Evolutionary conservation across 2,888 invertebrate genomes (phyloP), one percentile per base, ranked within the genome.

Genomic region (Apodemia duryi): DNA sequence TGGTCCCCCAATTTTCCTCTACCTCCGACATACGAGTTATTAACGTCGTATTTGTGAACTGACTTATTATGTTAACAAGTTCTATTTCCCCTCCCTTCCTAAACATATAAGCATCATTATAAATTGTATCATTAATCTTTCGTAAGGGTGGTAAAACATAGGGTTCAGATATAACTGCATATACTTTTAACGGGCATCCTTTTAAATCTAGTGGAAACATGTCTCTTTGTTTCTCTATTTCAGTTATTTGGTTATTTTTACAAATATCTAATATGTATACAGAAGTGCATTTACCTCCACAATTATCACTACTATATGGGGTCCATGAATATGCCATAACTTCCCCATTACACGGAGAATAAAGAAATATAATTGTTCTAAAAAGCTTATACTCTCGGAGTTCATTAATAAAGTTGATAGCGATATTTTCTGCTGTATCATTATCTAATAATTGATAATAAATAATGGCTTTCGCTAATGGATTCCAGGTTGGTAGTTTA

Each of bases 401-500:
- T 69, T 86, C 78, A 70, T 92, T 90, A 67, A 92, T 90, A 63
- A 92, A 83, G 64, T 80, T 75, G 64, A 84, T 83, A 28, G 91
- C 82, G 6, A 79, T 78, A 49, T 76, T 74, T 73, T 81, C 78
- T 1, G 75, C 80, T 32, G 78, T 75, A 67, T 89, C 86, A 57
- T 80, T 77, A 62, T 71, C 70, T 71, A 77, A 82, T 63, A 87
- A 69, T 73, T 86, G 78, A 70, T 92, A 92, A 71, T 83, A 90
- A 67, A 91, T 83, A 68, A 91, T 81, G 7, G 88, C 88, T 74
- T 92, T 92, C 13, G 92, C 91, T 68, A 90, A 81, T 68, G 92
- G 92, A 78, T 92, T 92, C 92, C 92, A 92, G 70, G 91, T 87
- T 10, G 92, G 92, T 66, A 92, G 79, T 75, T 85, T 88, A 70